Evolutionary conservation across 2,888 invertebrate genomes (phyloP).

Genomic region (Xestia ashworthii): DNA sequence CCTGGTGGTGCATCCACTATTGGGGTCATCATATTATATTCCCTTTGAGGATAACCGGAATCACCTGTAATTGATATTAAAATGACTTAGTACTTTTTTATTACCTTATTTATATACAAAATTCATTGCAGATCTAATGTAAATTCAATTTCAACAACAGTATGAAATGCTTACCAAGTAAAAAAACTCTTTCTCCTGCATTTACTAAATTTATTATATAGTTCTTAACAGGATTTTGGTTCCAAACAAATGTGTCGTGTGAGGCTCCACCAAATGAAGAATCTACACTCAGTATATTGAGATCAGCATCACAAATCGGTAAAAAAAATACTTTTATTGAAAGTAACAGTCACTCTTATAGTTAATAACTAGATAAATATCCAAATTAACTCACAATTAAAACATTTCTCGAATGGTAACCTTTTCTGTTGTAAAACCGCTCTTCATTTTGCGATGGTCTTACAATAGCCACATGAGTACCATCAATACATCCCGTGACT

Average conservation of each 20-base stretch:
- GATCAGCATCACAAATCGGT: no score
- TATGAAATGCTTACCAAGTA: slow-evolving; percentile 10
- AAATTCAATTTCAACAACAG: no score
- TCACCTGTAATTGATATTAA: slow-evolving; percentile 8
- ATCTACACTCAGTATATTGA: no score
- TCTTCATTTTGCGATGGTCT: slow-evolving; percentile 12
- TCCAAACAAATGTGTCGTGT: slow-evolving; percentile 6
- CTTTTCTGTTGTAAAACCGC: slow-evolving; percentile 13
- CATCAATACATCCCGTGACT: background rate
- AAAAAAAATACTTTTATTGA: no score
- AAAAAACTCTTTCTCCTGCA: slow-evolving; percentile 8
- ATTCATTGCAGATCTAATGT: no score
- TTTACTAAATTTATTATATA: no score
- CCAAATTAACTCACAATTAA: background rate
- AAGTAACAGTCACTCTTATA: no score
- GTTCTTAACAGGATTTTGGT: no score
- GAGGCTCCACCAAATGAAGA: no score
- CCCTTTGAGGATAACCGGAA: slow-evolving; percentile 14
- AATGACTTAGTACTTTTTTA: no score
- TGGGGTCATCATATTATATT: slow-evolving; percentile 14
- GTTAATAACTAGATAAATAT: background rate
- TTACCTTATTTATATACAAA: no score
- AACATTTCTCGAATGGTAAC: slow-evolving; percentile 12
- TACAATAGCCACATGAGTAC: slow-evolving; percentile 1
- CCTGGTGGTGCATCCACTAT: slow-evolving; percentile 9